Evolutionary conservation across 2,888 invertebrate genomes (phyloP).

Genomic region (Thecocarcelia acutangulata): DNA sequence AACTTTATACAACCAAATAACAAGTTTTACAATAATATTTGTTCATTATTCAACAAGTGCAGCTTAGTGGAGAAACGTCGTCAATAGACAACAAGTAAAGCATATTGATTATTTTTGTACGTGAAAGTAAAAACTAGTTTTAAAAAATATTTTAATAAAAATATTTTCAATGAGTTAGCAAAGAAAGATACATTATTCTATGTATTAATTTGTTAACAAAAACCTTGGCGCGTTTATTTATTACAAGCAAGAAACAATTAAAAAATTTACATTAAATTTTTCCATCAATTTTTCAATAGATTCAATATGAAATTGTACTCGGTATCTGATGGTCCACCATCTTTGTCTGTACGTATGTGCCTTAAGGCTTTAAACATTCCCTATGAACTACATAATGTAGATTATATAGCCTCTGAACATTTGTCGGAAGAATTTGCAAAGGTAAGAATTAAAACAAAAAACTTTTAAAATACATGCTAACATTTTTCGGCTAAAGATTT

Average conservation of each 20-base stretch:
- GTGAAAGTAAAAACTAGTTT: conserved; percentile 25
- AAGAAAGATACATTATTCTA: neutral
- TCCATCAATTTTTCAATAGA: conserved; percentile 69
- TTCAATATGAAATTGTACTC: conserved; percentile 85
- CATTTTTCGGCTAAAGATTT: no score
- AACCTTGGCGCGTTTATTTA: no score
- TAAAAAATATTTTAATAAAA: neutral
- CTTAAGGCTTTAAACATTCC: conserved; percentile 85
- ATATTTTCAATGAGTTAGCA: no score
- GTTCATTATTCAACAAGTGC: conserved; percentile 33
- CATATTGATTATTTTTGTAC: neutral
- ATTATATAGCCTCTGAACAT: conserved; percentile 88
- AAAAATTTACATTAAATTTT: conserved; percentile 1
- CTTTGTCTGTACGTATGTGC: conserved; percentile 87
- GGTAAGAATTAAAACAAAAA: conserved; percentile 81
- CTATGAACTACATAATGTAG: conserved; percentile 86
- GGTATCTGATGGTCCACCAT: conserved; percentile 90
- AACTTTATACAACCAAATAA: conserved; percentile 32
- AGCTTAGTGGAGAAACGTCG: conserved; percentile 30
- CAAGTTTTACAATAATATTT: conserved; percentile 46
- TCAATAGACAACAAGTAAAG: conserved; percentile 20
- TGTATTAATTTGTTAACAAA: no score
- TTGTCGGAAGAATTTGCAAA: conserved; percentile 87
- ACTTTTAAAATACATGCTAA: neutral
- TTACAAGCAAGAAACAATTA: no score